These are phyloP conservation scores for Sphenodon punctatus DNA, from an alignment of 2,797 vertebrate species.

Conservation along the genomic window DNA sequence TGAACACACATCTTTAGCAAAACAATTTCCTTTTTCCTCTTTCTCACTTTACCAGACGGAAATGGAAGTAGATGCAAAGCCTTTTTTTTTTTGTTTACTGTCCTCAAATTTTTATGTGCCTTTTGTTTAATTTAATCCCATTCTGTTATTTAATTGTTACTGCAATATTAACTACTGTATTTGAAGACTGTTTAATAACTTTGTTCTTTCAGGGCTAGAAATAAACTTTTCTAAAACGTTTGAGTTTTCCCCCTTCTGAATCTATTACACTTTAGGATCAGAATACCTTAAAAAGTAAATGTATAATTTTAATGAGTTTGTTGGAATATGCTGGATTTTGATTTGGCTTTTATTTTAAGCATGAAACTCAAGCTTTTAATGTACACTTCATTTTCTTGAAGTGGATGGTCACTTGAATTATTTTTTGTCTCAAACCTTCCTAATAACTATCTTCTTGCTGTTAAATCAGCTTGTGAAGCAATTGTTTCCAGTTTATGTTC, in stretches of 20 bases:
- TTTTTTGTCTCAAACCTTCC: background rate
- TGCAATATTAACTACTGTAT: slow-evolving; percentile 84
- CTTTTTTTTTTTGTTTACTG: slow-evolving; percentile 69
- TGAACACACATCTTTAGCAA: slow-evolving; percentile 43
- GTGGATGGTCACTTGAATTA: background rate
- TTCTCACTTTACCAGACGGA: slow-evolving; percentile 52
- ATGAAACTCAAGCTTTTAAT: background rate
- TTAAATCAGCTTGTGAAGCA: accelerated
- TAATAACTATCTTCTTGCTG: background rate
- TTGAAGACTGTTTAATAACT: slow-evolving; percentile 78
- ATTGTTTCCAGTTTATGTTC: background rate
- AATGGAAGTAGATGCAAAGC: slow-evolving; percentile 74
- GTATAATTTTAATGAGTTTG: slow-evolving; percentile 13
- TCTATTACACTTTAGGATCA: background rate
- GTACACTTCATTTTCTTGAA: background rate
- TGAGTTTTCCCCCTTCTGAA: background rate
- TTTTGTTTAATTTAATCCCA: slow-evolving; percentile 81
- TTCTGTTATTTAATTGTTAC: slow-evolving; percentile 83
- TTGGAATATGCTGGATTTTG: slow-evolving; percentile 5
- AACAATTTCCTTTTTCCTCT: slow-evolving; percentile 25
- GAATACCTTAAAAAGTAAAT: background rate
- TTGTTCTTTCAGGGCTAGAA: slow-evolving; percentile 82
- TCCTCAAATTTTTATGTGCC: slow-evolving; percentile 77
- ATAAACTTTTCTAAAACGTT: slow-evolving; percentile 73
- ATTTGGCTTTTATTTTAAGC: background rate